Base-by-base conservation (phyloP, 2,113 vertebrate genomes). In the Columba janthina region DNA sequence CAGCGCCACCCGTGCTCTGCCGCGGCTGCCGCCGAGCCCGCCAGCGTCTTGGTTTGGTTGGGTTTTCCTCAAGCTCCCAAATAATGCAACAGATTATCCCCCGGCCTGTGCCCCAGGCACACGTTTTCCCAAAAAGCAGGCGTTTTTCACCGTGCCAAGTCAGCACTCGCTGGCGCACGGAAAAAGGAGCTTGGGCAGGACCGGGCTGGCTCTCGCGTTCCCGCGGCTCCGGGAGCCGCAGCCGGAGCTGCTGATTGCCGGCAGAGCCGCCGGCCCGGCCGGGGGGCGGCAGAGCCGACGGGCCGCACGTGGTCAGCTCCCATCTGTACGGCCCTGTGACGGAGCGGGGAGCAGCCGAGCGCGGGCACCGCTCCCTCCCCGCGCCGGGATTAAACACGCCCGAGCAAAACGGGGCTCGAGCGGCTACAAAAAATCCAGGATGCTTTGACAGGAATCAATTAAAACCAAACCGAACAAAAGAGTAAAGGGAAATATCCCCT, bases 241-340 rank as follows among this genome's bases (percentile, higher is more conserved):
- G 42, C 42, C 42, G 0, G 88, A 56, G 70, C 92, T 65, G 70
- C 62, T 89, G 72, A 86, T 83, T 96, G 88, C 9, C 0, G 78
- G 71, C 87, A 64, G n/a, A 77, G 4, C 58, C 56, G 25, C 31
- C 10, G 12, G 79, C 79, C 88, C 18, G 3, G 3, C 56, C 0
- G 4, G 83, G 88, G 90, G 94, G 88, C 93, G 93, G 51, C 70
- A 60, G 83, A 96, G 93, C 84, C 92, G 86, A 38, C 34, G 94
- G 46, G 83, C 50, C 21, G 38, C 58, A 22, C 53, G 70, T 70
- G 42, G 8, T 71, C 88, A 89, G 93, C 81, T 79, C 82, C 89
- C 94, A 88, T 88, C 88, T 85, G 88, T 21, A 66, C 1, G 5
- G 40, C 40, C 13, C 40, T 11, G 13, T 14, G 12, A 40, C 12